Percentiles rank a stretch among this genome's conserved stretches.
These are phyloP conservation scores for Hipparchia semele DNA, from an alignment of 2,888 invertebrate genomes.

Conservation along the genomic window DNA sequence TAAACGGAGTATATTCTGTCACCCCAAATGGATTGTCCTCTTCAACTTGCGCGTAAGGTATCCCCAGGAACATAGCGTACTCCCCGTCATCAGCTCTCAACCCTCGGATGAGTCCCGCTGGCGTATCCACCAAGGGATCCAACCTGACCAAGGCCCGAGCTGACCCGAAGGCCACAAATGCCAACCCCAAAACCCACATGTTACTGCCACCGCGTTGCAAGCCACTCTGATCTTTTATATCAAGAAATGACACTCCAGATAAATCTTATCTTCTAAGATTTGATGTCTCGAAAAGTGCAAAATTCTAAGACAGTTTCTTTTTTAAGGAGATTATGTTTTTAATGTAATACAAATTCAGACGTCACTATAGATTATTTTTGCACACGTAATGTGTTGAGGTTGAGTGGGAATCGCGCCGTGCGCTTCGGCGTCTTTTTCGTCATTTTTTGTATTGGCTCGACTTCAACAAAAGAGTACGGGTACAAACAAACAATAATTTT, in stretches of 20 bases:
- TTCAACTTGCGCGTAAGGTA: constrained; percentile 63
- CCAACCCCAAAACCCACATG: constrained; percentile 19
- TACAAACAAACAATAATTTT: too few relatives aligned
- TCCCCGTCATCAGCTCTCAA: constrained; percentile 49
- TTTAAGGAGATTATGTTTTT: neutral
- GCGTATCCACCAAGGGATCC: constrained; percentile 50
- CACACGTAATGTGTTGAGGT: too few relatives aligned
- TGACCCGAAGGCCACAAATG: constrained; percentile 4
- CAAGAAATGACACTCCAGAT: neutral
- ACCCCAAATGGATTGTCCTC: constrained; percentile 59
- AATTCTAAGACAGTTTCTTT: neutral
- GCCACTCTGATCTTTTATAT: neutral
- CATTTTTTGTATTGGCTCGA: too few relatives aligned
- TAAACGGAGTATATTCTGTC: too few relatives aligned
- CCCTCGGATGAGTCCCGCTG: constrained; percentile 52
- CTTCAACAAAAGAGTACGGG: too few relatives aligned
- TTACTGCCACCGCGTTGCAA: neutral
- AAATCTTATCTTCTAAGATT: neutral
- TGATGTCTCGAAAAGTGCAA: neutral
- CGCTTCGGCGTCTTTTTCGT: too few relatives aligned
- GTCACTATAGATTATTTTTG: too few relatives aligned
- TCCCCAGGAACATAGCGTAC: constrained; percentile 60
- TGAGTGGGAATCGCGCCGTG: too few relatives aligned
- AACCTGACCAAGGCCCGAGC: constrained; percentile 38
- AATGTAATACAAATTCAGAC: too few relatives aligned